Base-by-base conservation (phyloP, 2,888 invertebrate genomes). In the Rhagonycha lutea region DNA sequence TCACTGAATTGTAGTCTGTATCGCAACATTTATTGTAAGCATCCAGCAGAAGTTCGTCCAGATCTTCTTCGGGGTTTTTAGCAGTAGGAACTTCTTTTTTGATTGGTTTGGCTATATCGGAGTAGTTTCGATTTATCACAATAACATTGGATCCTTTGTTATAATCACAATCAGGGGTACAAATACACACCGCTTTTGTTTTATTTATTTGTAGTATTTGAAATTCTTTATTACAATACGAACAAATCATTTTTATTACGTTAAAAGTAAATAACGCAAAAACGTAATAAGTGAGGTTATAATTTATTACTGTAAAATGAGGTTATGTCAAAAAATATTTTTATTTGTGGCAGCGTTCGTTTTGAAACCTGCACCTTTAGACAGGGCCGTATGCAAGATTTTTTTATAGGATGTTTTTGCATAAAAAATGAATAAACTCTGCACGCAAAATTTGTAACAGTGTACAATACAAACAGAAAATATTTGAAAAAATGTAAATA, bases 171-270 rank as follows among this genome's bases (percentile, higher is more conserved):
- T 47, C n/a, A n/a, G 32, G 11, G 10, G 14, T 69, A 26, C 75
- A 75, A 14, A 72, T 5, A 69, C 65, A 75, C 7, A 75, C 69
- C 0, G 75, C 75, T 69, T 72, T 61, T 1, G 26, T 28, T 11
- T 29, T 24, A 24, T 60, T 69, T 14, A 75, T 69, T 69, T 75
- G 75, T 12, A 63, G 61, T 61, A 75, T 23, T 61, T 14, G 9
- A 24, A 75, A 65, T 29, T 72, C 23, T 32, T 23, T n/a, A 1
- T 24, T 29, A 67, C 75, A 75, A 47, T 62, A 60, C 14, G 14
- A 14, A 29, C 75, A 75, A 69, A 28, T 26, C 29, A 68, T 29
- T 29, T 68, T 68, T 0, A n/a, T 14, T 14, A 2, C 14, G 10
- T 26, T 65, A 18, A 28, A 0, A 11, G n/a, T 14, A 24, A 11